Evolutionary conservation across 2,888 invertebrate genomes (phyloP).

Genomic region (Heteromurus nitidus): DNA sequence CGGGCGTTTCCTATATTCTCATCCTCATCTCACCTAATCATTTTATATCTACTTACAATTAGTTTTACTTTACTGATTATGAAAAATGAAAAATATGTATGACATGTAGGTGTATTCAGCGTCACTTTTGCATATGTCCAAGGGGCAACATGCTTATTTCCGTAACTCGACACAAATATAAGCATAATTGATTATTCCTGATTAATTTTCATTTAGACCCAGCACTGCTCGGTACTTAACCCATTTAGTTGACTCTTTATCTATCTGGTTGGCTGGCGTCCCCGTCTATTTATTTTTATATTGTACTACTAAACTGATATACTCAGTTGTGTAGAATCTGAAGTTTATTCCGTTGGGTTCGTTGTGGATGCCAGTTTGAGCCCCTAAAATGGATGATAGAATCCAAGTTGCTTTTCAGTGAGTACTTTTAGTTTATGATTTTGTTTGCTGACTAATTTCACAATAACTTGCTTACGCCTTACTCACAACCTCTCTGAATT

Average conservation of each 20-base stretch:
- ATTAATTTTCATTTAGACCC: slow-evolving; percentile 29
- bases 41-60: too few relatives aligned
- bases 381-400: slow-evolving; percentile 60
- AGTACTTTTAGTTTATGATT: slow-evolving; percentile 65
- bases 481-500: neutral
- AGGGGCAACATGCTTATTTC: too few relatives aligned
- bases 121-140: too few relatives aligned
- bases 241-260: slow-evolving; percentile 4
- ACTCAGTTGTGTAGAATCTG: slow-evolving; percentile 33
- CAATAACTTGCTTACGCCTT: neutral
- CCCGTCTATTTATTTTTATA: neutral
- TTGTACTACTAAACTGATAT: neutral
- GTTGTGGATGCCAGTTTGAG: slow-evolving; percentile 29
- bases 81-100: too few relatives aligned
- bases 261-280: slow-evolving; percentile 6
- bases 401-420: slow-evolving; percentile 73
- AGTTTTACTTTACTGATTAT: too few relatives aligned
- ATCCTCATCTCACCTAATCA: too few relatives aligned
- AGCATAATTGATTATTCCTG: too few relatives aligned
- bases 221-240: slow-evolving; percentile 5
- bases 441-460: slow-evolving; percentile 39
- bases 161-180: too few relatives aligned
- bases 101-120: too few relatives aligned
- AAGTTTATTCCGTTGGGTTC: slow-evolving; percentile 34
- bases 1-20: too few relatives aligned